phyloP scores from a whole-genome alignment of 2,797 vertebrate genomes.

The Gambelia wislizenii region DNA sequence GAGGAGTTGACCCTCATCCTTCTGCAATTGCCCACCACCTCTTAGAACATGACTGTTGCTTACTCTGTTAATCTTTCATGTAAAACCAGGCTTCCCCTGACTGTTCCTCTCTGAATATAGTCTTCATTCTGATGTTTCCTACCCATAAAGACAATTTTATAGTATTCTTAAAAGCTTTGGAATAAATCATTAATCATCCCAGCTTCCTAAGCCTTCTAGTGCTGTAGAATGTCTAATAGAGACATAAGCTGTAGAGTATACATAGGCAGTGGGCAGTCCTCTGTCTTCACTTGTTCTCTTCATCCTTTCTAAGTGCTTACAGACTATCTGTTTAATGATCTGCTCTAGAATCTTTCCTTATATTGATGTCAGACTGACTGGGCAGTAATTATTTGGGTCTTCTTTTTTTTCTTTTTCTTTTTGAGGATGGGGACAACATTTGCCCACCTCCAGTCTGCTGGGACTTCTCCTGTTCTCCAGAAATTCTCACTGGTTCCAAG shows the following conservation, averaged over 20 bases:
- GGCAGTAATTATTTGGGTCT: too few relatives aligned
- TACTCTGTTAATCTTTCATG: neutral
- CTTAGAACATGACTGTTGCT: neutral
- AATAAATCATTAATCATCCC: slow-evolving; percentile 5
- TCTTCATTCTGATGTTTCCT: slow-evolving; percentile 1
- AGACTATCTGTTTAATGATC: too few relatives aligned
- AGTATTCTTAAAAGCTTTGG: slow-evolving; percentile 1
- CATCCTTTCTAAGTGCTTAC: too few relatives aligned
- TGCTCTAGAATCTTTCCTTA: too few relatives aligned
- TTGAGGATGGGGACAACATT: too few relatives aligned
- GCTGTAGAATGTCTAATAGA: neutral
- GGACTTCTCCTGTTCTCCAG: too few relatives aligned
- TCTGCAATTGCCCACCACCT: too few relatives aligned
- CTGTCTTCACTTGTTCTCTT: neutral
- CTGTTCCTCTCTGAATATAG: slow-evolving; percentile 4
- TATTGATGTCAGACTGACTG: too few relatives aligned
- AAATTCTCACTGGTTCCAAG: too few relatives aligned
- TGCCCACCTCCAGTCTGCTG: too few relatives aligned
- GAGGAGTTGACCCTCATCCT: too few relatives aligned
- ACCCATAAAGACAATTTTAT: neutral
- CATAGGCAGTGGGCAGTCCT: neutral
- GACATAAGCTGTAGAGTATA: neutral
- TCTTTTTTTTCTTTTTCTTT: too few relatives aligned
- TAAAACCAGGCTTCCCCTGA: neutral
- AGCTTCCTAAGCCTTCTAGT: neutral